Conservation (phyloP, 2,888 invertebrate species). For the Noctua janthina region DNA sequence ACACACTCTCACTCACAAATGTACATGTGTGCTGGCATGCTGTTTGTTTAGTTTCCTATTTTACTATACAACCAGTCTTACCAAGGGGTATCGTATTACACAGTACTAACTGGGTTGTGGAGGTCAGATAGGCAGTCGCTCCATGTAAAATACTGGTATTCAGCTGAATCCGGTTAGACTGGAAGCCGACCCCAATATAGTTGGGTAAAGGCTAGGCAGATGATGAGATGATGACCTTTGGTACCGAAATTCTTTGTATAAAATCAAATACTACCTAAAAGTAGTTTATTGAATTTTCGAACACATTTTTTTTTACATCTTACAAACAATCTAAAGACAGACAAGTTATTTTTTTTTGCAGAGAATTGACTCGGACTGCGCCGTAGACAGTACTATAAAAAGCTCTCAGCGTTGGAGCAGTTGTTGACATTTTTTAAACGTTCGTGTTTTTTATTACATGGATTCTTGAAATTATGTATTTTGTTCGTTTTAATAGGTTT, state of each 20-base stretch:
- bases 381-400: neutral
- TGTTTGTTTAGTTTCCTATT: neutral
- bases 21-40: neutral
- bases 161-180: too few relatives aligned
- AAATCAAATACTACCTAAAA: too few relatives aligned
- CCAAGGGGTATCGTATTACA: too few relatives aligned
- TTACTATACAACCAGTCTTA: too few relatives aligned
- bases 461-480: slow-evolving; percentile 13
- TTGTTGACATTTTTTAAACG: neutral
- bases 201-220: too few relatives aligned
- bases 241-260: neutral
- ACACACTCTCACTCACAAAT: neutral
- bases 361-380: neutral
- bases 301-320: neutral
- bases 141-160: too few relatives aligned
- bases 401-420: neutral
- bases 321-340: neutral
- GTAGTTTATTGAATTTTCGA: neutral
- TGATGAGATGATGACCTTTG: neutral
- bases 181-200: too few relatives aligned
- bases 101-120: too few relatives aligned
- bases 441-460: neutral
- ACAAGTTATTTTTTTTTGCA: neutral
- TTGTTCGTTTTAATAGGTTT: slow-evolving; percentile 5
- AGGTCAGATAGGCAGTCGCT: too few relatives aligned